Conservation (phyloP, 2,888 invertebrate genomes). For the Augochlorella aurata region DNA sequence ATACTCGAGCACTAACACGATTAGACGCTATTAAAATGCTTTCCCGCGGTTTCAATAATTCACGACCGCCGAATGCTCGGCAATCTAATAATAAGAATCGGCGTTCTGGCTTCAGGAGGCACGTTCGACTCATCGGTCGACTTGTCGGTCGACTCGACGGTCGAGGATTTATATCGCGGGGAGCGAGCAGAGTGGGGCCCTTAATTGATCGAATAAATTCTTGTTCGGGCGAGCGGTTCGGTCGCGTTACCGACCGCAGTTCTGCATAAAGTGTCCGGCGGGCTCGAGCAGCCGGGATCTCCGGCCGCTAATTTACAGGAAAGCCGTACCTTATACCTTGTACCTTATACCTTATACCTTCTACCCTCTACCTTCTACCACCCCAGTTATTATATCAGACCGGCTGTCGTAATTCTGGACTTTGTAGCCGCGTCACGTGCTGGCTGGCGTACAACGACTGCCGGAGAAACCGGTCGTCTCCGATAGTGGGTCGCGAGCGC, state of each 20-base stretch:
- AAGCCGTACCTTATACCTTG: background rate
- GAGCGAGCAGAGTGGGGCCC: background rate
- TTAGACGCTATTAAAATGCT: background rate
- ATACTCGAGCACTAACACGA: background rate
- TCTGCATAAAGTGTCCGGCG: background rate
- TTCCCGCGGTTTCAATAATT: background rate
- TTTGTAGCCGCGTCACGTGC: slow-evolving; percentile 37
- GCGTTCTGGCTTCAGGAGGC: background rate
- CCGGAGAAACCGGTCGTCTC: slow-evolving; percentile 6
- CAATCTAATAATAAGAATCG: slow-evolving; percentile 3
- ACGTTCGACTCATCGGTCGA: background rate
- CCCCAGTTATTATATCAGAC: slow-evolving; percentile 9
- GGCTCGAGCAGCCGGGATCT: background rate
- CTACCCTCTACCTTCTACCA: too few species aligned
- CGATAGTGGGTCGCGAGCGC: background rate
- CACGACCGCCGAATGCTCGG: background rate
- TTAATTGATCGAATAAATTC: slow-evolving; percentile 8
- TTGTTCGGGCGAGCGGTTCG: background rate
- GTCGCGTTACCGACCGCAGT: slow-evolving; percentile 1
- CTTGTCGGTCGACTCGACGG: background rate
- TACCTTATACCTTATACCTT: too few species aligned
- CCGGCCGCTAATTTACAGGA: slow-evolving; percentile 7
- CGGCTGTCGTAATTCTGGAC: slow-evolving; percentile 27
- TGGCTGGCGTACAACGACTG: background rate
- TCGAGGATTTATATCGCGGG: background rate